Base-by-base conservation (phyloP, 2,797 vertebrate species). In the Agapornis canus region DNA sequence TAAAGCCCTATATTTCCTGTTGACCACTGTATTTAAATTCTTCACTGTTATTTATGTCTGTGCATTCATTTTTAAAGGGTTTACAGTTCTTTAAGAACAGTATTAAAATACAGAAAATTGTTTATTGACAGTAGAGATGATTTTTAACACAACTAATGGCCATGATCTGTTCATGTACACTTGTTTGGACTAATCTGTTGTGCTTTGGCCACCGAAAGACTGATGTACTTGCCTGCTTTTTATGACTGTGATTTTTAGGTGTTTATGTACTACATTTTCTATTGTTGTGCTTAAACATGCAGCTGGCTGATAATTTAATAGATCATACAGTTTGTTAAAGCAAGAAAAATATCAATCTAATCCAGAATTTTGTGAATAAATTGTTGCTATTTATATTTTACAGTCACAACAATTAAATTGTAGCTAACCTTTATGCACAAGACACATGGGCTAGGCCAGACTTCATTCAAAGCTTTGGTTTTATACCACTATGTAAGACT, bases 331-430 rank as follows among this genome's bases (percentile, higher is more conserved):
- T 81, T 94, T 76, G 63, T 80, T 73, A 72, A 84, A 90, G 54
- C 32, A 63, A 71, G 86, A 78, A 89, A 79, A 78, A 78, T 76
- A 70, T 57, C 81, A 73, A 3, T 80, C 91, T 91, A 92, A 95
- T 80, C 71, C 47, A 86, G 82, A 88, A 86, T 76, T 94, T 93
- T 97, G 95, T 97, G 96, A 97, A 97, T 97, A 95, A 91, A 94
- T 93, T 64, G 86, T 96, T 79, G 91, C 80, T 98, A 97, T 98
- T 97, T 98, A 97, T 98, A 76, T 90, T 96, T 77, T 89, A 45
- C 35, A 31, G 42, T 87, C 77, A 84, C 78, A 69, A 35, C 51
- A 84, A 40, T 77, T 64, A 68, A 65, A 75, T 88, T 89, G 79
- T 78, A 49, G 59, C 66, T 85, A 85, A 64, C 21, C 27, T 70